Evolutionary conservation across 2,888 invertebrate genomes (phyloP).

Genomic region (Baronia brevicornis): DNA sequence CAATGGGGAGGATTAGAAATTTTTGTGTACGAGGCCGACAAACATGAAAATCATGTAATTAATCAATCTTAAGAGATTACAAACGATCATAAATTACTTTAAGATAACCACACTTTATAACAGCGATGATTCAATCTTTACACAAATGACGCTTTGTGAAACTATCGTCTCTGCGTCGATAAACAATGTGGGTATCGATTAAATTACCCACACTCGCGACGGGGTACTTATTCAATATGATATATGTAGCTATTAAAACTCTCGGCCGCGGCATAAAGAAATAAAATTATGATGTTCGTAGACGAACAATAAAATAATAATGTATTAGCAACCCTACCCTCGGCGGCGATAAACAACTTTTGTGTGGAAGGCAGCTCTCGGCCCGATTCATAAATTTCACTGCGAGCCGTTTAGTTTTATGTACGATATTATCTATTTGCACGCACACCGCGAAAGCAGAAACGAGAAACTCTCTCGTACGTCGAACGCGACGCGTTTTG

Average conservation of each 20-base stretch:
- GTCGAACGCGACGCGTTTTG: constrained; percentile 23
- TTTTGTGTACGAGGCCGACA: constrained; percentile 18
- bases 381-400: constrained; percentile 69
- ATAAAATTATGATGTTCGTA: constrained; percentile 57
- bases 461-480: constrained; percentile 19
- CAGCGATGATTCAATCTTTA: constrained; percentile 15
- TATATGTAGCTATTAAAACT: constrained; percentile 54
- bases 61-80: constrained; percentile 21
- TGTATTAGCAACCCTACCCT: constrained; percentile 60
- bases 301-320: constrained; percentile 51
- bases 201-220: constrained; percentile 49
- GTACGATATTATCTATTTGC: constrained; percentile 64
- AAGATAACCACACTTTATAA: constrained; percentile 16
- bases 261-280: constrained; percentile 52
- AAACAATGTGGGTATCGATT: constrained; percentile 54
- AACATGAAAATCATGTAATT: constrained; percentile 23
- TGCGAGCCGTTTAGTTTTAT: constrained; percentile 69
- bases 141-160: constrained; percentile 15
- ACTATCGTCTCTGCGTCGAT: constrained; percentile 29
- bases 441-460: constrained; percentile 38
- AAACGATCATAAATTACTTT: constrained; percentile 19
- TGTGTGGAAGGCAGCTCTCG: constrained; percentile 69
- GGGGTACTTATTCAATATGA: constrained; percentile 52
- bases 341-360: constrained; percentile 65
- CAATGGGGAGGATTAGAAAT: constrained; percentile 27